Evolutionary conservation across 2,113 vertebrate species (phyloP).

Genomic region (Hypomesus transpacificus): DNA sequence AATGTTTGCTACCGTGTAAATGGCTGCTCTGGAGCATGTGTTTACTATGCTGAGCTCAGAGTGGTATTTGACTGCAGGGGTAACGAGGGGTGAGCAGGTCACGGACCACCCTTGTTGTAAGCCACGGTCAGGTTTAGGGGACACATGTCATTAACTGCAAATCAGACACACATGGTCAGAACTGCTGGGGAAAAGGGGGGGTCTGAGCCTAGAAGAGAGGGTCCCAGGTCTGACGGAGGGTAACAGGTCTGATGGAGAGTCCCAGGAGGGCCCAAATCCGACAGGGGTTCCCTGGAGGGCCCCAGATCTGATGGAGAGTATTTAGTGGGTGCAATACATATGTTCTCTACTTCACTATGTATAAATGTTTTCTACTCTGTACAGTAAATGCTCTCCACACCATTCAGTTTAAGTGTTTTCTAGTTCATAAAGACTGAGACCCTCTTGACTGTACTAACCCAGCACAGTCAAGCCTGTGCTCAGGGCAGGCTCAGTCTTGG

Average conservation of each 20-base stretch:
- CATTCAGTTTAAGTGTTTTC: too few relatives aligned
- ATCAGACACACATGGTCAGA: conserved; percentile 41
- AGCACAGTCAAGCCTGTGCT: too few relatives aligned
- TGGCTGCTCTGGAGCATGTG: conserved; percentile 1
- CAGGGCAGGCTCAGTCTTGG: too few relatives aligned
- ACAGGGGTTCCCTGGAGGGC: too few relatives aligned
- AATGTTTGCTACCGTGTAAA: neutral
- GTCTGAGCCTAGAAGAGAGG: conserved; percentile 3
- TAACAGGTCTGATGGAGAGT: neutral
- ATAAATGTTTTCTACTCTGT: too few relatives aligned
- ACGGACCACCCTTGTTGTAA: conserved; percentile 37
- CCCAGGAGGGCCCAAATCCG: neutral
- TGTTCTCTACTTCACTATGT: neutral
- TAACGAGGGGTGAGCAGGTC: neutral
- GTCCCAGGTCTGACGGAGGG: neutral
- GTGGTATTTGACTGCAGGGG: conserved; percentile 9
- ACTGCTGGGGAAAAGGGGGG: neutral
- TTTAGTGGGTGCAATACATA: neutral
- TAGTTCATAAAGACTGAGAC: too few relatives aligned
- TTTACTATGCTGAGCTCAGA: conserved; percentile 15
- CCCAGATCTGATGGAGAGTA: neutral
- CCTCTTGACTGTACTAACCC: too few relatives aligned
- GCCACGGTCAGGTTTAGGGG: conserved; percentile 28
- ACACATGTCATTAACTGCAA: conserved; percentile 38
- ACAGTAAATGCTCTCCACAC: too few relatives aligned